Conservation (phyloP, 2,888 invertebrate species). For the Dasysyrphus tricinctus region DNA sequence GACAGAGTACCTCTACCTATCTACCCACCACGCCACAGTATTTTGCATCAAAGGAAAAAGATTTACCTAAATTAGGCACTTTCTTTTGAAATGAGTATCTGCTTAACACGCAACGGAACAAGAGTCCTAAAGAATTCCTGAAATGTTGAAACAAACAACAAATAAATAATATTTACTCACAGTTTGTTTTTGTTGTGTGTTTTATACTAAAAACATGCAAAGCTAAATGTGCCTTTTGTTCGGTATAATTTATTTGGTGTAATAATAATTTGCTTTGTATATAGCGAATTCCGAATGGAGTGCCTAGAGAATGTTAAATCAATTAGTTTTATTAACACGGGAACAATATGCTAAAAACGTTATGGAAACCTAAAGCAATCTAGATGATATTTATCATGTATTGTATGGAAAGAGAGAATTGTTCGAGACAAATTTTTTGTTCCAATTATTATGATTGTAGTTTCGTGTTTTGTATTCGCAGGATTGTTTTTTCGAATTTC, state of each 20-base stretch:
- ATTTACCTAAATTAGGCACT: slow-evolving; percentile 56
- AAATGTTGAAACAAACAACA: slow-evolving; percentile 8
- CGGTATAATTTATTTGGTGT: slow-evolving; percentile 71
- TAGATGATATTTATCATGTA: slow-evolving; percentile 30
- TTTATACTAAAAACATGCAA: slow-evolving; percentile 67
- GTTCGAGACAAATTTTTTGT: background rate
- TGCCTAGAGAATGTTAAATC: slow-evolving; percentile 62
- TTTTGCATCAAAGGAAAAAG: slow-evolving; percentile 59
- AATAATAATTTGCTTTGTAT: slow-evolving; percentile 65
- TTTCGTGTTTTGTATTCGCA: background rate
- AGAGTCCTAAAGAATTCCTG: background rate
- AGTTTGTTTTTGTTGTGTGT: slow-evolving; percentile 42
- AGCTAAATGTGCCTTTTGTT: slow-evolving; percentile 71
- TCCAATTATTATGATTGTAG: background rate
- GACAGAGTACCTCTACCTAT: background rate
- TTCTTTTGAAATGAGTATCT: slow-evolving; percentile 27
- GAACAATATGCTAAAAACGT: slow-evolving; percentile 49
- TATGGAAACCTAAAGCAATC: slow-evolving; percentile 57
- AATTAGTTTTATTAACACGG: slow-evolving; percentile 69
- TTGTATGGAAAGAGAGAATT: background rate
- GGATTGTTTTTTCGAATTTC: too few species aligned
- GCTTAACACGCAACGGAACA: slow-evolving; percentile 47
- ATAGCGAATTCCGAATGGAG: slow-evolving; percentile 28
- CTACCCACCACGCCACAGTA: background rate
- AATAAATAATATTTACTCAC: slow-evolving; percentile 52